Percentiles rank a stretch among this genome's conserved stretches.
Conservation (phyloP, 2,797 vertebrate species). For the Oreortyx pictus region DNA sequence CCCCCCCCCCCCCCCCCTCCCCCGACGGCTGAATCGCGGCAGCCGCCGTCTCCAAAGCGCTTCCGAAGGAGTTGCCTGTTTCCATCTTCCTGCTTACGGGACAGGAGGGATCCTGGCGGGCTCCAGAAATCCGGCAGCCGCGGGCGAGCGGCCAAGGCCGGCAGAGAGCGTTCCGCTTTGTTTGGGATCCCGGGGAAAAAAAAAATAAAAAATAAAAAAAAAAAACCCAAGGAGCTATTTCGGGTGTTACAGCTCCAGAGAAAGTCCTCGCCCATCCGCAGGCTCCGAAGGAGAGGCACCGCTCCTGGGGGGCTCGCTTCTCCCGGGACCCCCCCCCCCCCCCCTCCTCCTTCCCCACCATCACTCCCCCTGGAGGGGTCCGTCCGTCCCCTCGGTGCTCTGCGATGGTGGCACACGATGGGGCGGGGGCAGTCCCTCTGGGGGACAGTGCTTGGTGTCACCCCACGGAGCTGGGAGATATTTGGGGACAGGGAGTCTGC, state of each 20-base stretch:
- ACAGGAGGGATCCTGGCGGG: constrained; percentile 32
- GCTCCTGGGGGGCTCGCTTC: neutral
- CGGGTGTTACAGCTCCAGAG: constrained; percentile 11
- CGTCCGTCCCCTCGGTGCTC: neutral
- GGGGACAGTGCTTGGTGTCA: accelerated
- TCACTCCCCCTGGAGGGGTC: accelerated
- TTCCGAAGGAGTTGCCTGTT: constrained; percentile 58
- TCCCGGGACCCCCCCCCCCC: neutral
- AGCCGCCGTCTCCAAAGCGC: neutral
- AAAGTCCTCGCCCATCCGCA: constrained; percentile 66
- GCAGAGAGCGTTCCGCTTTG: constrained; percentile 31
- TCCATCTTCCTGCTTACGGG: constrained; percentile 49
- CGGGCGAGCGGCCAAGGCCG: constrained; percentile 43
- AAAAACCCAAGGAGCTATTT: constrained; percentile 54
- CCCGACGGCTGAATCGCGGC: neutral
- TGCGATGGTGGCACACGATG: accelerated
- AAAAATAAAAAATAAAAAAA: too few species aligned
- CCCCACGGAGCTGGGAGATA: neutral
- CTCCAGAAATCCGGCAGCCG: constrained; percentile 59
- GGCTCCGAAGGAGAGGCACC: neutral
- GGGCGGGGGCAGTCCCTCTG: neutral
- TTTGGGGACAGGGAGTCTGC: neutral
- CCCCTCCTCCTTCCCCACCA: accelerated
- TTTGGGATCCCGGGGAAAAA: constrained; percentile 50
- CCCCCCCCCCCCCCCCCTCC: neutral